Evolutionary conservation across 2,113 vertebrate species (phyloP).

Genomic region (Myrmecobius fasciatus): DNA sequence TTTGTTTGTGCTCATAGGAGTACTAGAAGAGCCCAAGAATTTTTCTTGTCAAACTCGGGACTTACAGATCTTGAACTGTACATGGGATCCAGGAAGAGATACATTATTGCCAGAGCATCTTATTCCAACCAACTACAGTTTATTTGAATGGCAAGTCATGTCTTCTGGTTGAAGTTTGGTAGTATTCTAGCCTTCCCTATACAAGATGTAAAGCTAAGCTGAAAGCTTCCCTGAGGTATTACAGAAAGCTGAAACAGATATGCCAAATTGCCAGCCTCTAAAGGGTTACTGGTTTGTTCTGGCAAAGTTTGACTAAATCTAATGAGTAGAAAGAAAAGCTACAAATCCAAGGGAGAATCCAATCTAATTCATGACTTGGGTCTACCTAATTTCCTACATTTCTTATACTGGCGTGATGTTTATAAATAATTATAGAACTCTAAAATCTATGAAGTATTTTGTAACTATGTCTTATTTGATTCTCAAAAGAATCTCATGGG

Average conservation of each 20-base stretch:
- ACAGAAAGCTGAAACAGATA: background rate
- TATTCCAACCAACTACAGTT: slow-evolving; percentile 51
- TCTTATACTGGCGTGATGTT: background rate
- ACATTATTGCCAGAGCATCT: slow-evolving; percentile 8
- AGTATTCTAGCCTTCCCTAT: background rate
- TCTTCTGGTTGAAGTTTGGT: background rate
- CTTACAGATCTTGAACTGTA: slow-evolving; percentile 79
- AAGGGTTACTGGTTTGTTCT: background rate
- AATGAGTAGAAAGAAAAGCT: background rate
- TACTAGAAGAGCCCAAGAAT: slow-evolving; percentile 79
- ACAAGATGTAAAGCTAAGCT: background rate
- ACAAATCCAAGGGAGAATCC: background rate
- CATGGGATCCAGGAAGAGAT: slow-evolving; percentile 77
- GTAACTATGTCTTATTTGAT: background rate
- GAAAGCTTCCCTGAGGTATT: background rate
- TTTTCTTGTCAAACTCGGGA: slow-evolving; percentile 85
- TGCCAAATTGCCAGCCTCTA: background rate
- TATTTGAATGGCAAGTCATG: slow-evolving; percentile 80
- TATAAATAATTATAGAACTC: background rate
- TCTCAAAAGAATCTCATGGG: background rate
- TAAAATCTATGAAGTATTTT: background rate
- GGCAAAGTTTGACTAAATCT: background rate
- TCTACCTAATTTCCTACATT: background rate
- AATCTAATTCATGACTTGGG: background rate
- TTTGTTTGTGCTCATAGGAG: slow-evolving; percentile 70